Evolutionary conservation across 1,140 invertebrate species (phyloP), one percentile per base, ranked within the genome.

Genomic region (Notospermus geniculatus): DNA sequence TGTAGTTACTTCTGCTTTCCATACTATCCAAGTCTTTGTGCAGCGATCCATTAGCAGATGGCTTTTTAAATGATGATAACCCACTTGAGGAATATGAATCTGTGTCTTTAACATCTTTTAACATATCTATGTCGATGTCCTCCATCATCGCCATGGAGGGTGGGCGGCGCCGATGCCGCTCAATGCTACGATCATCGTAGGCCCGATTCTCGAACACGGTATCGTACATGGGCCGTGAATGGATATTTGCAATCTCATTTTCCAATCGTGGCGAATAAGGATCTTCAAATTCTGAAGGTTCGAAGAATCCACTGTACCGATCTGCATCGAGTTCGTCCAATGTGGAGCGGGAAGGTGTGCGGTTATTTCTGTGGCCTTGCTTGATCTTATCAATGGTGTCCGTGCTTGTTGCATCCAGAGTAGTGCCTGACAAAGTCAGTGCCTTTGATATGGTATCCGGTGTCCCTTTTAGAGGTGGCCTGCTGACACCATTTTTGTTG

Each of bases 231-330:
- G 56, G 56, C 2, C 56, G 28, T 2, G 56, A 22, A 22, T 15
- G 13, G 7, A 57, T 19, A 30, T 57, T 57, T 7, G 56, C 25
- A 43, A 57, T 57, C 36, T 57, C 56, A 43, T 57, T 57, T 30
- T 57, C 56, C 11, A 57, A 22, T 19, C 36, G 25, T 4, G 56
- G 30, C 56, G 56, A 32, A 57, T 57, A 41, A 2, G 54, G 23
- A 30, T 32, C 27, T 9, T 27, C 25, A n/a, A 52, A 52, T 9
- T 28, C 54, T 5, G 23, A 28, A 5, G 27, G 28, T 29, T 56
- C 54, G 23, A 19, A 30, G 27, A 56, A 36, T 39, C 22, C n/a
- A 13, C 28, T 27, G 32, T 39, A 17, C 2, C 19, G 2, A 27
- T 1, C 4, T 13, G 2, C 1, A 29, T 29, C 28, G 19, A 17